These are phyloP conservation scores for Tenthredo scrophulariae DNA, from an alignment of 2,888 invertebrate species.

Conservation along the genomic window DNA sequence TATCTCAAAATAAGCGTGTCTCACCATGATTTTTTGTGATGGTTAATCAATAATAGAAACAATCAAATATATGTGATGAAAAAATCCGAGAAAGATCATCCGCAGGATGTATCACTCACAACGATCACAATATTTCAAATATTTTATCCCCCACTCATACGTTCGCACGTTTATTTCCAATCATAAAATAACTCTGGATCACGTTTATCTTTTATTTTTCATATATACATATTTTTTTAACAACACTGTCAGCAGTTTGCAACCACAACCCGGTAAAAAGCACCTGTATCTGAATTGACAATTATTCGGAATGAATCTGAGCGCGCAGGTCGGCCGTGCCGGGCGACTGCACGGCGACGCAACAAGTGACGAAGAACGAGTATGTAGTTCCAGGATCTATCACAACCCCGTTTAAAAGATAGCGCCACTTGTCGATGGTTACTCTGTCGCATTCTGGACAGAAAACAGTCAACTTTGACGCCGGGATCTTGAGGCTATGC, in stretches of 20 bases:
- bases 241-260: background rate
- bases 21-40: constrained; percentile 59
- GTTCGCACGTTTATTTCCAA: background rate
- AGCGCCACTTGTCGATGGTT: constrained; percentile 27
- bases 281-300: constrained; percentile 55
- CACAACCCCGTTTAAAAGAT: background rate
- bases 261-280: constrained; percentile 48
- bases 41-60: constrained; percentile 40
- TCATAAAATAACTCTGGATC: background rate
- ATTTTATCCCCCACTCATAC: background rate
- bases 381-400: constrained; percentile 10
- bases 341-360: constrained; percentile 69
- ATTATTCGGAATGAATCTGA: constrained; percentile 20
- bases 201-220: background rate
- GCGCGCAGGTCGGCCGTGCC: constrained; percentile 59
- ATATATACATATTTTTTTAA: background rate
- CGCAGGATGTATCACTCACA: background rate
- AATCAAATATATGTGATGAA: constrained; percentile 47
- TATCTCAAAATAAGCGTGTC: constrained; percentile 11
- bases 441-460: constrained; percentile 34
- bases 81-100: background rate
- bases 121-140: background rate
- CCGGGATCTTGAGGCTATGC: background rate
- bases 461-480: background rate
- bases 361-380: constrained; percentile 68